Evolutionary conservation across 1,140 invertebrate genomes (phyloP).

Genomic region (Neotoxoptera formosana): DNA sequence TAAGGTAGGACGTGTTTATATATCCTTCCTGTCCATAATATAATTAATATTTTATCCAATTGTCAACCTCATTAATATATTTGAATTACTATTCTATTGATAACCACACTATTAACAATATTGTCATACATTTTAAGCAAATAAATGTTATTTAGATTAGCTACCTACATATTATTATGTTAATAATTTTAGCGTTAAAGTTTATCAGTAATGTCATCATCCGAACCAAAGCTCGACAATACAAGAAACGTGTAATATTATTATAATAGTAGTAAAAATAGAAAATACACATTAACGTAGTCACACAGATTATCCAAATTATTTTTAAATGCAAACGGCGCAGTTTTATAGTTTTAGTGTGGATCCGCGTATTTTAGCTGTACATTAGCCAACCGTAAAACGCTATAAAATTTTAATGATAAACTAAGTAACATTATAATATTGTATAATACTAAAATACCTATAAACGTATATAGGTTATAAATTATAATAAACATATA

Average conservation of each 20-base stretch:
- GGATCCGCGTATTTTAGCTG: too few species aligned
- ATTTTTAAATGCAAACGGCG: background rate
- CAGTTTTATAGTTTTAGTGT: background rate
- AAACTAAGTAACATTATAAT: too few species aligned
- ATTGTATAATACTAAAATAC: too few species aligned
- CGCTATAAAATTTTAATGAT: too few species aligned
- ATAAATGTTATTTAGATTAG: background rate
- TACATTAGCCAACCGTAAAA: background rate
- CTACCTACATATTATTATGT: background rate
- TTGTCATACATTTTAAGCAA: background rate
- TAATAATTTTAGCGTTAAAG: background rate
- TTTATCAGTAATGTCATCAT: background rate
- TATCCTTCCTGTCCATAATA: too few species aligned
- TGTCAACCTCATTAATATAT: background rate
- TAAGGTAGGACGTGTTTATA: background rate
- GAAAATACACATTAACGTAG: background rate
- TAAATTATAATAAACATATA: too few species aligned
- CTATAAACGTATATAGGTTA: too few species aligned
- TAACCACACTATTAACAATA: background rate
- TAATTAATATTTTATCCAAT: background rate
- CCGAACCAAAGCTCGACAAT: fast-evolving
- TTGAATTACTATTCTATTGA: background rate
- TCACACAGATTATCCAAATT: background rate
- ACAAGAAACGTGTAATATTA: background rate
- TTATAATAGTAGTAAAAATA: background rate